Evolutionary conservation across 2,797 vertebrate genomes (phyloP), one percentile per base, ranked within the genome.

Genomic region (Fundulus diaphanus): DNA sequence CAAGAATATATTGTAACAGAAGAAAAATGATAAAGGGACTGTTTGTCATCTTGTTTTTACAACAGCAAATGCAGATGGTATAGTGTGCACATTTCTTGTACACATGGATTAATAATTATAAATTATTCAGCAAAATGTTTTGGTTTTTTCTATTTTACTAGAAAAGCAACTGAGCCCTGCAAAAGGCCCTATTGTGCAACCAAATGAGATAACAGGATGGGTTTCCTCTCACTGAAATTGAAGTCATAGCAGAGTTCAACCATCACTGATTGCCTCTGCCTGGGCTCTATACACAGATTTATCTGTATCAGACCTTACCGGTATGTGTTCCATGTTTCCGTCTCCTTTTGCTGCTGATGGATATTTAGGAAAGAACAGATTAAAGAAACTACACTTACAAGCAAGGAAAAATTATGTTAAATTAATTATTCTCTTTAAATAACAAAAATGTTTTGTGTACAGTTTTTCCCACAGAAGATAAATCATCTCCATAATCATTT

Each of bases 241-340:
- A 89, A 91, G 88, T 91, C 81, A 59, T 83, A 75, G 81, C 79
- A 80, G 68, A 88, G 81, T 83, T 92, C 80, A 90, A 74, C 80
- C 82, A 86, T 91, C 85, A 90, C 87, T 87, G 88, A 93, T 90
- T 88, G 84, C 76, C 79, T 92, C 77, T 84, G 85, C 83, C 87
- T 54, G 5, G 74, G 77, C 82, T 72, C 71, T 24, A 81, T 66
- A 79, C 72, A 69, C 46, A 74, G 77, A 86, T 86, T 79, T 73
- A 75, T 86, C 80, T 82, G 52, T 48, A 79, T 87, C 76, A 74
- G 76, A 79, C 75, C 82, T 73, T 81, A 49, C 48, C 70, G 67
- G 59, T 82, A 66, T 75, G 76, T 7, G 77, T 76, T 59, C 37
- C 44, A 54, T 68, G 73, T 42, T 24, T 42, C 69, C 22, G 65